Conservation (phyloP, 2,888 invertebrate species). For the Mythimna albipuncta region DNA sequence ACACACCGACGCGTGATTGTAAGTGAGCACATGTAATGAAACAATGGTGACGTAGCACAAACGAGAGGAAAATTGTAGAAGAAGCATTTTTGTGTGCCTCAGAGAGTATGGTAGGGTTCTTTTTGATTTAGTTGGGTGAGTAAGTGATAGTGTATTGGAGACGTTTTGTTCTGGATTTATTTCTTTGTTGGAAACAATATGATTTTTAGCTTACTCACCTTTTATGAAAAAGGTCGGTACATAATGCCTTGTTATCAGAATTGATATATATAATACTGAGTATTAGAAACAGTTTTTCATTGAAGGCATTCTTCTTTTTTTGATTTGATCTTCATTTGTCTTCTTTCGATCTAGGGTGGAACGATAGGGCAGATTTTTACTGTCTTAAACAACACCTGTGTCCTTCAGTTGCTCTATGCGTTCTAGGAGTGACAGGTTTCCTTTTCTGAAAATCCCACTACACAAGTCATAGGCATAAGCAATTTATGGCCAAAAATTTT, state of each 20-base stretch:
- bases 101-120: neutral
- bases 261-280: neutral
- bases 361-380: too few species aligned
- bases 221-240: slow-evolving; percentile 2
- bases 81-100: slow-evolving; percentile 9
- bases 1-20: slow-evolving; percentile 41
- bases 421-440: too few species aligned
- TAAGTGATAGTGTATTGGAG: slow-evolving; percentile 24
- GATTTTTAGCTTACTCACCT: slow-evolving; percentile 1
- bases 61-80: slow-evolving; percentile 19
- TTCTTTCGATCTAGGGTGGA: too few species aligned
- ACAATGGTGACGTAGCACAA: slow-evolving; percentile 52
- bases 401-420: too few species aligned
- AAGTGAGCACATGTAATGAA: slow-evolving; percentile 58
- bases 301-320: neutral
- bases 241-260: neutral
- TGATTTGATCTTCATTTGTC: too few species aligned
- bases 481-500: too few species aligned
- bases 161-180: slow-evolving; percentile 29
- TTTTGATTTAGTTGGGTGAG: slow-evolving; percentile 19
- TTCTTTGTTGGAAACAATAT: slow-evolving; percentile 12
- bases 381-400: too few species aligned
- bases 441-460: too few species aligned
- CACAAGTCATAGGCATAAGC: too few species aligned
- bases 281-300: neutral